Base-by-base conservation (phyloP, 2,888 invertebrate species). In the Drosophila buzzatii region DNA sequence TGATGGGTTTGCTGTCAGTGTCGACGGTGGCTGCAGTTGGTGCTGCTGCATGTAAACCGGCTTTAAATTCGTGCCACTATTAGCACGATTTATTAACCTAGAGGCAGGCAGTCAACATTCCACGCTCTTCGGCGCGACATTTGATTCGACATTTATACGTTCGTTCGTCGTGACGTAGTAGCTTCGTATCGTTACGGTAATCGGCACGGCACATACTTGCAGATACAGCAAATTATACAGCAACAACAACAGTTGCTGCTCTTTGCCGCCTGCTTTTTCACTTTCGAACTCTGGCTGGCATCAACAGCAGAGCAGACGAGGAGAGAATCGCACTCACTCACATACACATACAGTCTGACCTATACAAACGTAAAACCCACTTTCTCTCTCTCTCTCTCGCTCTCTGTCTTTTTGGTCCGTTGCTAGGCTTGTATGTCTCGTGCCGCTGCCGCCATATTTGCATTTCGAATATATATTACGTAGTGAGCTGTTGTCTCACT, bases 31-130 rank as follows among this genome's bases (percentile, higher is more conserved):
- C 12, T 62, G 44, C 70, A 51, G 33, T 41, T 65, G 51, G 7
- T 61, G 53, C 42, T 47, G 52, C 63, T 20, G 65, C 80, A 78
- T 76, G 65, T 60, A 85, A 90, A 89, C 90, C 90, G 90, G 90
- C 90, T 90, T 90, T 83, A 81, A 85, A 90, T 90, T 90, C 90
- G 85, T 85, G 85, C 89, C 83, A 89, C 84, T 89, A 90, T 83
- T 90, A 86, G 89, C 90, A 85, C 85, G 86, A 90, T 90, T 90
- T 85, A 90, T 85, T 85, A 88, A 85, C 90, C 86, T 75, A 88
- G 79, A 85, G 57, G 44, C 70, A 70, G 49, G 62, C 57, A 56
- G 70, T 51, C 67, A 57, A 56, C 69, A 73, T 66, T 73, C 66
- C 63, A 51, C 63, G 57, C 42, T 55, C 61, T 45, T 72, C 61